A percentile compares a stretch with the other conserved stretches of the same genome.
Conservation (phyloP, 2,113 vertebrate genomes). For the Ochotona princeps region DNA sequence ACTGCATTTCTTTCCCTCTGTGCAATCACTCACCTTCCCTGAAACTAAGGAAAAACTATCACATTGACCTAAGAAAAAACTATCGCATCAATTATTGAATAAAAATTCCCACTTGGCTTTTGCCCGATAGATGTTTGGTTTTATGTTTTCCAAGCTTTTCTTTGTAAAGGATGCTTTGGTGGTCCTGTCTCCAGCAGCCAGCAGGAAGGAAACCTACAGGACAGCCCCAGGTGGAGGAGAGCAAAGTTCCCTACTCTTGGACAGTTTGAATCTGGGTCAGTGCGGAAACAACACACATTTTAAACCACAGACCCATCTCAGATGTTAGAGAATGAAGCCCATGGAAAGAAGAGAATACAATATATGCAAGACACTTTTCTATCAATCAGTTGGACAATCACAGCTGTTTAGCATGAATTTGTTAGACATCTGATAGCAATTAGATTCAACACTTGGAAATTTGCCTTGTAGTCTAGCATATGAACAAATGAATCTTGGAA, state of each 20-base stretch:
- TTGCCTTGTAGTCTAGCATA: neutral
- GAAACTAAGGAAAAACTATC: neutral
- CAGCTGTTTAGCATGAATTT: neutral
- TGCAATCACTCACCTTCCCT: neutral
- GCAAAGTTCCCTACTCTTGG: slow-evolving; percentile 57
- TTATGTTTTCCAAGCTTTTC: neutral
- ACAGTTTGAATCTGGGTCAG: slow-evolving; percentile 53
- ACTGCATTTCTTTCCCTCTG: neutral
- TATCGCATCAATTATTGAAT: slow-evolving; percentile 27
- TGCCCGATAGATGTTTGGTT: neutral
- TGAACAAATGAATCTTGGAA: neutral
- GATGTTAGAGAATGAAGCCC: neutral
- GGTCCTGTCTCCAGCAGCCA: slow-evolving; percentile 73
- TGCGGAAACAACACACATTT: slow-evolving; percentile 59
- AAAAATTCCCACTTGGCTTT: slow-evolving; percentile 11
- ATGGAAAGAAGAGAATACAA: neutral
- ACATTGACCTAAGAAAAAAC: neutral
- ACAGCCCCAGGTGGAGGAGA: slow-evolving; percentile 73
- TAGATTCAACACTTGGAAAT: neutral
- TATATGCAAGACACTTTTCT: neutral
- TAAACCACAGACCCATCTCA: neutral
- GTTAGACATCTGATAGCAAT: neutral
- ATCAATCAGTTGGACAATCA: neutral
- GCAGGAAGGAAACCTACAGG: slow-evolving; percentile 86
- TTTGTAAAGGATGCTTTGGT: neutral